phyloP scores from a whole-genome alignment of 1,140 invertebrate species.

The Zaprionus ghesquierei region DNA sequence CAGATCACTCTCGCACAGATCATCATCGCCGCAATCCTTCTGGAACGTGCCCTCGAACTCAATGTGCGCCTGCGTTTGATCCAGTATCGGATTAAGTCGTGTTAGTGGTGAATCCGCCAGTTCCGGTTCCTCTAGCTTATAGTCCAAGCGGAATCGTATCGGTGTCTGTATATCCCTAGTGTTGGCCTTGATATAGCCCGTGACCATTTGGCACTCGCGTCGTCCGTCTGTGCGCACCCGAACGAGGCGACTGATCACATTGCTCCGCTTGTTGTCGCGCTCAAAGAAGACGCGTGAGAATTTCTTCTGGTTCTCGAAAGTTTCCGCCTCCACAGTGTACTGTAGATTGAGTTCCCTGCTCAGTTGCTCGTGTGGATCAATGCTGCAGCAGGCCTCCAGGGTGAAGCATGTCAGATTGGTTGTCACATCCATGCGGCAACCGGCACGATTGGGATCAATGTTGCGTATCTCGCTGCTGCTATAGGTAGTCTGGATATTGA shows the following conservation, averaged over 20 bases:
- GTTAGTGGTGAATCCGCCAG: slow-evolving; percentile 89
- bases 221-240: slow-evolving; percentile 84
- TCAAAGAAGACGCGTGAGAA: slow-evolving; percentile 92
- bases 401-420: slow-evolving; percentile 92
- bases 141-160: slow-evolving; percentile 93
- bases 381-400: slow-evolving; percentile 93
- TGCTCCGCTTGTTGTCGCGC: slow-evolving; percentile 83
- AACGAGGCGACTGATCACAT: slow-evolving; percentile 86
- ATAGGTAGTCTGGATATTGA: slow-evolving; percentile 90
- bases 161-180: slow-evolving; percentile 93
- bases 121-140: slow-evolving; percentile 88
- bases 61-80: slow-evolving; percentile 92
- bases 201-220: slow-evolving; percentile 88
- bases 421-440: slow-evolving; percentile 87
- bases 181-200: slow-evolving; percentile 92
- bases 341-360: slow-evolving; percentile 85
- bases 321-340: slow-evolving; percentile 93
- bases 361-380: slow-evolving; percentile 86
- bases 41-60: slow-evolving; percentile 94
- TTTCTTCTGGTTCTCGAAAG: slow-evolving; percentile 89
- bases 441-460: slow-evolving; percentile 90
- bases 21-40: slow-evolving; percentile 96
- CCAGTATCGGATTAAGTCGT: slow-evolving; percentile 91
- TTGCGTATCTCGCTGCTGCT: slow-evolving; percentile 85
- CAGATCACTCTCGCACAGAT: slow-evolving; percentile 94